Conservation (phyloP, 2,113 vertebrate genomes). For the Phylloscopus trochilus region DNA sequence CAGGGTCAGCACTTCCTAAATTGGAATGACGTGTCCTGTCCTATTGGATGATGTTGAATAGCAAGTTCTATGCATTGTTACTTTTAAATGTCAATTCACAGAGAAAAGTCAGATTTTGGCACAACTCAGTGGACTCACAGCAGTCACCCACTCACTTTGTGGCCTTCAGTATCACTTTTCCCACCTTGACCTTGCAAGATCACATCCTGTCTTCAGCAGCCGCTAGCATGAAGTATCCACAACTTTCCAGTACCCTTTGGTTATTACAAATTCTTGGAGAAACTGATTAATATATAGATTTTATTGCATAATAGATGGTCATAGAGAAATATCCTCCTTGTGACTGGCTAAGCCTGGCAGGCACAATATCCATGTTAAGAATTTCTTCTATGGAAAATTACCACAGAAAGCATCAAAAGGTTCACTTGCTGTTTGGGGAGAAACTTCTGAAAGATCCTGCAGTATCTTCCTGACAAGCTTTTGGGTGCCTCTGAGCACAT, state of each 20-base stretch:
- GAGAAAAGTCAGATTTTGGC: not conserved
- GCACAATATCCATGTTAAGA: not conserved
- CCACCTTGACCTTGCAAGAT: not conserved
- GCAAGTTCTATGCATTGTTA: not conserved
- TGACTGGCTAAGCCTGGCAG: not conserved
- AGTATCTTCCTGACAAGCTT: slow-evolving; percentile 36
- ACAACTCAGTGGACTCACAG: not conserved
- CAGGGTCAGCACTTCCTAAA: slow-evolving; percentile 28
- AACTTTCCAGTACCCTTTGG: not conserved
- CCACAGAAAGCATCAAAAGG: not conserved
- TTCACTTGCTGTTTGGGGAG: not conserved
- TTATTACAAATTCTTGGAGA: not conserved
- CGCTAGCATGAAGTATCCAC: not conserved
- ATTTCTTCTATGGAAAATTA: slow-evolving; percentile 17
- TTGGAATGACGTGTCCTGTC: not conserved
- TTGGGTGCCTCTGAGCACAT: slow-evolving; percentile 26
- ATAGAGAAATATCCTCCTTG: not conserved
- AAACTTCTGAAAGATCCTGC: slow-evolving; percentile 30
- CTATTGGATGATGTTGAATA: not conserved
- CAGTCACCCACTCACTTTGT: not conserved
- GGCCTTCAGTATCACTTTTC: not conserved
- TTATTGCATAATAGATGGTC: not conserved
- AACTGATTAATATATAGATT: not conserved
- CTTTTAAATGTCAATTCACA: not conserved
- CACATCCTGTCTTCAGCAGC: not conserved